Evolutionary conservation across 2,113 vertebrate genomes (phyloP).

Genomic region (Phaethornis superciliosus): DNA sequence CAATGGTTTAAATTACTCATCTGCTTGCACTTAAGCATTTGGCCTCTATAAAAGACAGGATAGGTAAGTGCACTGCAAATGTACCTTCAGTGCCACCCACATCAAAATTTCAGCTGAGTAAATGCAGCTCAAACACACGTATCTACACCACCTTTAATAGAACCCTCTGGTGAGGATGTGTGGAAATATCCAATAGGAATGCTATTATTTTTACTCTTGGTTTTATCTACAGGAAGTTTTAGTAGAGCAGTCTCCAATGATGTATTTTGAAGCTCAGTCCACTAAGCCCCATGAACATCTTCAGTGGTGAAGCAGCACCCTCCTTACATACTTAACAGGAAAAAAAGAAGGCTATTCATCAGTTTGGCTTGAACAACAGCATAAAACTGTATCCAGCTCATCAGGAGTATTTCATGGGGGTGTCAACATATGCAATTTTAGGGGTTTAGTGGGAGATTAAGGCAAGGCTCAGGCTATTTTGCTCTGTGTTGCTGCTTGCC

Average conservation of each 20-base stretch:
- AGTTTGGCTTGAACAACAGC: background rate
- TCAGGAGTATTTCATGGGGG: background rate
- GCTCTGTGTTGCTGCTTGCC: background rate
- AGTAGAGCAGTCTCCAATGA: background rate
- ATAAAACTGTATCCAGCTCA: background rate
- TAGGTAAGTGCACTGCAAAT: constrained; percentile 1
- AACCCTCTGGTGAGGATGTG: background rate
- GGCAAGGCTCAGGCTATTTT: background rate
- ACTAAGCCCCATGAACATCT: background rate
- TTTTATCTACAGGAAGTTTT: background rate
- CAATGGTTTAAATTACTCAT: constrained; percentile 39
- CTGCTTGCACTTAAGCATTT: constrained; percentile 39
- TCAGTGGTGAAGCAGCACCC: background rate
- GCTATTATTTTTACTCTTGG: background rate
- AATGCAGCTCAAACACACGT: background rate
- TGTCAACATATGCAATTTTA: background rate
- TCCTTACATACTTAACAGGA: background rate
- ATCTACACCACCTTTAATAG: background rate
- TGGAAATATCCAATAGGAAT: background rate
- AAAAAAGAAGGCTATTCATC: background rate
- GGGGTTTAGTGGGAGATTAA: background rate
- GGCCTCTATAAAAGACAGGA: constrained; percentile 7
- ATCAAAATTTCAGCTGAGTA: background rate
- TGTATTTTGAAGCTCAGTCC: background rate
- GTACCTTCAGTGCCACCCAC: background rate